phyloP scores from a whole-genome alignment of 2,797 vertebrate genomes.

The Antennarius maculatus region DNA sequence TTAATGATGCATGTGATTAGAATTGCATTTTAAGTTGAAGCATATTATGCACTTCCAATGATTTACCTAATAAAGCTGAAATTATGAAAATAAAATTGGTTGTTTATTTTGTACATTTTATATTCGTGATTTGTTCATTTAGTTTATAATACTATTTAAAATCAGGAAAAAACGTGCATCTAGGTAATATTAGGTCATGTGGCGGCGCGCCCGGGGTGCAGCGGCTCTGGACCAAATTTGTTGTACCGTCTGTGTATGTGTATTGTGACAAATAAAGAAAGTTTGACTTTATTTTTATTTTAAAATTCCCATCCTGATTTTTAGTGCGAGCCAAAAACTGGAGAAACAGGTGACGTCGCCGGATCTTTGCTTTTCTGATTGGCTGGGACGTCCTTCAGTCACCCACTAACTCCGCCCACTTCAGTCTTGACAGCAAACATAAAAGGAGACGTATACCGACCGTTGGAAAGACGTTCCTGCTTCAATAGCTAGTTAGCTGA shows the following conservation, averaged over 20 bases:
- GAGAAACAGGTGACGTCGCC: conserved; percentile 28
- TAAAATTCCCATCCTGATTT: neutral
- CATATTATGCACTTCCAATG: conserved; percentile 22
- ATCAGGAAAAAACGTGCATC: no score
- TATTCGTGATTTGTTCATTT: neutral
- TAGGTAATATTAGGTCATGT: no score
- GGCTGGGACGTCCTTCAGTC: conserved; percentile 44
- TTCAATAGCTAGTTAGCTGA: conserved; percentile 14
- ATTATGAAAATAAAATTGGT: neutral
- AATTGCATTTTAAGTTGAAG: neutral
- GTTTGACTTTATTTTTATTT: no score
- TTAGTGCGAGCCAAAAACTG: no score
- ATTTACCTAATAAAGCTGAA: conserved; percentile 53
- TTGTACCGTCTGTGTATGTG: no score
- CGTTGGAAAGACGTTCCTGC: conserved; percentile 30
- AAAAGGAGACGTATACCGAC: conserved; percentile 32
- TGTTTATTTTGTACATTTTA: neutral
- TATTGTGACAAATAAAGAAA: no score
- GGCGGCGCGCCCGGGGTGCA: no score
- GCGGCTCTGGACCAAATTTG: no score
- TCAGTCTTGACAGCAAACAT: conserved; percentile 47
- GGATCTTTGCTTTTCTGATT: conserved; percentile 40
- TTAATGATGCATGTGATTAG: conserved; percentile 7
- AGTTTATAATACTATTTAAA: no score
- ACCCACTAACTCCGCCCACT: conserved; percentile 19